phyloP scores from a whole-genome alignment of 2,113 vertebrate species.

The Cebus imitator region DNA sequence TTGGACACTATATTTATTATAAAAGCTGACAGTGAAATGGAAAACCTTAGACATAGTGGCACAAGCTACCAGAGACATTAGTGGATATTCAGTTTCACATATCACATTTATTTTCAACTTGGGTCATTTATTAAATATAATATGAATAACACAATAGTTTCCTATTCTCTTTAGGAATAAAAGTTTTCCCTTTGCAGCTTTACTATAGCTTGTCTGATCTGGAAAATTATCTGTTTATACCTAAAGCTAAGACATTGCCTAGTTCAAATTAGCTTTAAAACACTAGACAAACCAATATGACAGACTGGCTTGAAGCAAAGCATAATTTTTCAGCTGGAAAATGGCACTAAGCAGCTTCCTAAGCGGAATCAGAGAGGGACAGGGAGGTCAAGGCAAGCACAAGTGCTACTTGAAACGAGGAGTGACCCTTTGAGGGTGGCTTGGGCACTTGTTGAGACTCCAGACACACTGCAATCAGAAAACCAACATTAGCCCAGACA shows the following conservation, averaged over 20 bases:
- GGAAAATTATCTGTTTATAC: not conserved
- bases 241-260: not conserved
- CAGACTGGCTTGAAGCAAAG: conserved; percentile 10
- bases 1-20: not conserved
- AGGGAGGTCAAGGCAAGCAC: conserved; percentile 13
- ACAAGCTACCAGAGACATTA: not conserved
- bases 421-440: conserved; percentile 53
- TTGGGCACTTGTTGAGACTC: conserved; percentile 40
- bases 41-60: not conserved
- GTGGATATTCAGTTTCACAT: not conserved
- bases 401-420: conserved; percentile 31
- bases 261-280: not conserved
- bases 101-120: not conserved
- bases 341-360: not conserved
- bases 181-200: not conserved
- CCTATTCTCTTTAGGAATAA: not conserved
- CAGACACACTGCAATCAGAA: conserved; percentile 76
- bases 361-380: not conserved
- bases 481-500: conserved; percentile 80
- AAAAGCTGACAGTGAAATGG: not conserved
- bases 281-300: not conserved
- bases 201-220: not conserved
- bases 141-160: not conserved
- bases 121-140: not conserved
- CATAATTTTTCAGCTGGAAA: not conserved